A percentile compares a stretch with the other conserved stretches of the same genome.
phyloP scores from a whole-genome alignment of 2,113 vertebrate species.

The Haemorhous mexicanus region DNA sequence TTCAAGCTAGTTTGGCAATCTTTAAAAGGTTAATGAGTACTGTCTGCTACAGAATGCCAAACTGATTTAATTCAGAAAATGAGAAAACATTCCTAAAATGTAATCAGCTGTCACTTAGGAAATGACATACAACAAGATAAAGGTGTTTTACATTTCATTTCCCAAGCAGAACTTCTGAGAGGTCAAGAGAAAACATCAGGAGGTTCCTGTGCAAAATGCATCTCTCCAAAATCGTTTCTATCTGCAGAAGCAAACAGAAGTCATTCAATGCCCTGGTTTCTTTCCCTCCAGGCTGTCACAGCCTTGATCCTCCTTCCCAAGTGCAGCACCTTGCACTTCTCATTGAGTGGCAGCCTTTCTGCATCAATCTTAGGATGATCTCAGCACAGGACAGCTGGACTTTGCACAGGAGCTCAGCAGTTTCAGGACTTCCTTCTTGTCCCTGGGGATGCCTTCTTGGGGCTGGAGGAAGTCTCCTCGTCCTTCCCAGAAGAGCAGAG shows the following conservation, averaged over 20 bases:
- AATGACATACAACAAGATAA: constrained; percentile 1
- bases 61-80: constrained; percentile 53
- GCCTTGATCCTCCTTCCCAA: not conserved
- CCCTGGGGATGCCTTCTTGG: not conserved
- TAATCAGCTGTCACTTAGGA: constrained; percentile 48
- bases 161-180: not conserved
- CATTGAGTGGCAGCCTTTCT: not conserved
- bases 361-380: not conserved
- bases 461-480: not conserved
- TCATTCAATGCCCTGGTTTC: not conserved
- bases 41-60: constrained; percentile 39
- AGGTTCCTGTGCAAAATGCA: fast-evolving
- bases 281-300: not conserved
- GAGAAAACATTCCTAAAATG: constrained; percentile 42
- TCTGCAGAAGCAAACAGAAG: not conserved
- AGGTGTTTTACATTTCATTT: constrained; percentile 22
- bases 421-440: not conserved
- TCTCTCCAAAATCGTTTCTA: not conserved
- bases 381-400: not conserved
- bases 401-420: not conserved
- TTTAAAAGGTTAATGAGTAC: constrained; percentile 59
- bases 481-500: not conserved
- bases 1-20: constrained; percentile 11
- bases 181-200: not conserved
- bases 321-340: not conserved